A percentile compares a stretch with the other conserved stretches of the same genome.
phyloP scores from a whole-genome alignment of 2,797 vertebrate species.

The Gymnothorax reevesii region DNA sequence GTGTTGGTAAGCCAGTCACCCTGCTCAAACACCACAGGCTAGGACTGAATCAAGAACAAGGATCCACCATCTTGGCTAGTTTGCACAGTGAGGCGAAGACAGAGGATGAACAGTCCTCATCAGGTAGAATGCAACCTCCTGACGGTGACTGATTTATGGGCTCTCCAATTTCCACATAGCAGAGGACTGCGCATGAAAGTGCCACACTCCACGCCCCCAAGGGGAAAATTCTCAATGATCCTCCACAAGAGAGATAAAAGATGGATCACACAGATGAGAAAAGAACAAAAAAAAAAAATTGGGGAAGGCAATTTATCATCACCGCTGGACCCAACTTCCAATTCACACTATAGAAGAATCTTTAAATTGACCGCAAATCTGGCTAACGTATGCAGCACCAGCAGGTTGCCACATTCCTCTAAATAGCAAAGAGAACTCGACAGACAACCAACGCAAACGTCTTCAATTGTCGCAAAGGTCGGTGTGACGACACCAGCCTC shows the following conservation, averaged over 20 bases:
- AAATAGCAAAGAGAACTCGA: not conserved
- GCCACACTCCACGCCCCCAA: not conserved
- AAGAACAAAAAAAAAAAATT: not conserved
- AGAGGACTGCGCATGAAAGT: not conserved
- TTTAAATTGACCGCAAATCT: not conserved
- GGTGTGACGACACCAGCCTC: not conserved
- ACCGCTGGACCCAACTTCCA: not conserved
- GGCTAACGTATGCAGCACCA: no score
- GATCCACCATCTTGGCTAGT: not conserved
- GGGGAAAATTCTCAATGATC: not conserved
- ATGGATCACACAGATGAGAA: not conserved
- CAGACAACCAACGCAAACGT: not conserved
- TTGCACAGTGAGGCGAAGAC: not conserved
- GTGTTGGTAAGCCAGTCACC: no score
- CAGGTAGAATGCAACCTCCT: not conserved
- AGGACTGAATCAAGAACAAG: not conserved
- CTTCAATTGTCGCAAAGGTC: not conserved
- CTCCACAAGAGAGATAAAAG: not conserved
- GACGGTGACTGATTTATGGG: not conserved
- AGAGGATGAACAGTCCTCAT: not conserved
- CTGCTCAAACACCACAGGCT: not conserved
- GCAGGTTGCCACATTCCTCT: not conserved
- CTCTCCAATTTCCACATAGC: not conserved
- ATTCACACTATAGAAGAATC: not conserved
- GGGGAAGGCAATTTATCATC: not conserved